Percentiles rank a stretch among this genome's conserved stretches.
Evolutionary conservation across 2,113 vertebrate genomes (phyloP).

Genomic region (Syngnathoides biaculeatus): DNA sequence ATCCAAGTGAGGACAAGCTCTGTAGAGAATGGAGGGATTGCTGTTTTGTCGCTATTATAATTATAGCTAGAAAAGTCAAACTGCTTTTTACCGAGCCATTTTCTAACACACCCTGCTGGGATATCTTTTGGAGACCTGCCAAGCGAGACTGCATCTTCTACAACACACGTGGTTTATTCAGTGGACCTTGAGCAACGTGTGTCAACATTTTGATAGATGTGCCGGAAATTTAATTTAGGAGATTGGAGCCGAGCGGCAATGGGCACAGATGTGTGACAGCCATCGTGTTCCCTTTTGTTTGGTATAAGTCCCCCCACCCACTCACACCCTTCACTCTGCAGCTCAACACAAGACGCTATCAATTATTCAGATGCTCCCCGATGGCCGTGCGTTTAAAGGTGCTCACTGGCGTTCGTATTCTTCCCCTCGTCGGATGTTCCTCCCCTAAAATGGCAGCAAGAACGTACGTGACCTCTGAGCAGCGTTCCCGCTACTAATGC

Average conservation of each 20-base stretch:
- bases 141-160: conserved; percentile 40
- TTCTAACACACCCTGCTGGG: conserved; percentile 46
- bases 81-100: conserved; percentile 7
- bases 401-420: conserved; percentile 46
- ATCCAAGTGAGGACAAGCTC: too few species aligned
- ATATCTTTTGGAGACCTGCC: conserved; percentile 31
- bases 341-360: conserved; percentile 51
- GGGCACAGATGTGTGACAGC: conserved; percentile 27
- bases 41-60: neutral
- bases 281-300: conserved; percentile 54
- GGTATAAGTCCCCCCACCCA: conserved; percentile 34
- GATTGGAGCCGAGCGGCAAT: conserved; percentile 26
- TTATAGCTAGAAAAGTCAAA: conserved; percentile 19
- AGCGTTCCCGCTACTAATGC: conserved; percentile 48
- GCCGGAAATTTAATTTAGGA: conserved; percentile 15
- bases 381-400: conserved; percentile 54
- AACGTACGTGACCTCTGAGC: conserved; percentile 57
- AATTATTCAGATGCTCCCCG: conserved; percentile 65
- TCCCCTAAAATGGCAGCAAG: conserved; percentile 53
- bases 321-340: conserved; percentile 38
- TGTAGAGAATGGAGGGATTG: too few species aligned
- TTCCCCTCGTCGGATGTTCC: conserved; percentile 41
- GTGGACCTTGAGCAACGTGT: conserved; percentile 6
- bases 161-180: conserved; percentile 23
- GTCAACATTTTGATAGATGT: conserved; percentile 36